These are phyloP conservation scores for Uria aalge DNA, from an alignment of 2,113 vertebrate genomes.

Conservation along the genomic window DNA sequence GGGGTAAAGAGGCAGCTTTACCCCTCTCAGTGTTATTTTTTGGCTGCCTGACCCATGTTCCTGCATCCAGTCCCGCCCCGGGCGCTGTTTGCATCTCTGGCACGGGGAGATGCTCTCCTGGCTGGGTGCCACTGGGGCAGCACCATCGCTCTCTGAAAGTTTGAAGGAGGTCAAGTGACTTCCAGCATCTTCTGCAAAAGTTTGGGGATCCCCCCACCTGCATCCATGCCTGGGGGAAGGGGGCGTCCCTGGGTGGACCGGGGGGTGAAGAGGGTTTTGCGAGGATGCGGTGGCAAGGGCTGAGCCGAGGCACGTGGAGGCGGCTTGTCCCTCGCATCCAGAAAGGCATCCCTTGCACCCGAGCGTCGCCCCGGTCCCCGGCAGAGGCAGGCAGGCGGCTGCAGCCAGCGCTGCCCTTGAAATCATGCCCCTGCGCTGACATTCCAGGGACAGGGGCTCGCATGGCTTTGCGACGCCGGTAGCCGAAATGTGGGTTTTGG, in stretches of 20 bases:
- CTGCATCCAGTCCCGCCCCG: fast-evolving
- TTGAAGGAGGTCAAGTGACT: background rate
- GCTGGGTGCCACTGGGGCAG: background rate
- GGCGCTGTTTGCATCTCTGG: fast-evolving
- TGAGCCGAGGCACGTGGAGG: fast-evolving
- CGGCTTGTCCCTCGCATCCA: fast-evolving
- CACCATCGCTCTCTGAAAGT: fast-evolving
- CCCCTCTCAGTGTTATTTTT: fast-evolving
- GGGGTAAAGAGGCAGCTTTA: background rate
- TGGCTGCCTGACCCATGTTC: background rate
- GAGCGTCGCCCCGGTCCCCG: fast-evolving
- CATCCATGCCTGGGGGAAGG: fast-evolving
- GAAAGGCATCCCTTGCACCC: too few relatives aligned
- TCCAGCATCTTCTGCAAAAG: background rate
- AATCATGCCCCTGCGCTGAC: background rate
- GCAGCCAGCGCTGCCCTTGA: background rate
- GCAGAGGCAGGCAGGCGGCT: background rate
- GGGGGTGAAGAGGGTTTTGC: background rate
- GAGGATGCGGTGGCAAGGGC: background rate
- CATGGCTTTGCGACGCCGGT: fast-evolving
- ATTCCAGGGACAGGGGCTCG: fast-evolving
- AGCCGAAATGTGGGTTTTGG: background rate
- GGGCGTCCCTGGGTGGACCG: fast-evolving
- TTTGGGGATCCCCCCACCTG: background rate
- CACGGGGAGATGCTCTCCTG: background rate